These are phyloP conservation scores for Ornithorhynchus anatinus DNA, from an alignment of 2,113 vertebrate species.

Conservation along the genomic window DNA sequence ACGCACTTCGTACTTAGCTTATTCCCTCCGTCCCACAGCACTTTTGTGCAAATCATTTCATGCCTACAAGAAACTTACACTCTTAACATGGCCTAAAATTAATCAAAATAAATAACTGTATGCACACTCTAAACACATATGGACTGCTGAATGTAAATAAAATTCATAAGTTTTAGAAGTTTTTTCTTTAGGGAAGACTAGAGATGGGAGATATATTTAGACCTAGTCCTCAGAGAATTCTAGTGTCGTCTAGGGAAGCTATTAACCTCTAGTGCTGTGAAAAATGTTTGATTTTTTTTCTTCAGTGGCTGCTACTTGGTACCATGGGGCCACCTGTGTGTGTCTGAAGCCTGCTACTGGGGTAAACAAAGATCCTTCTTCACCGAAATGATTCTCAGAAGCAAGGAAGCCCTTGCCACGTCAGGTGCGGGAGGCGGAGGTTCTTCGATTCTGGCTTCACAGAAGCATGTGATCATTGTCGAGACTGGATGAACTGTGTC, in stretches of 20 bases:
- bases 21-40: too few relatives aligned
- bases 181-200: too few relatives aligned
- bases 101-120: too few relatives aligned
- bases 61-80: too few relatives aligned
- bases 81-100: too few relatives aligned
- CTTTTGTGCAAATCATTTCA: too few relatives aligned
- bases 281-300: not conserved
- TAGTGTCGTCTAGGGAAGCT: not conserved
- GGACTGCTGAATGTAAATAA: too few relatives aligned
- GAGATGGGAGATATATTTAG: too few relatives aligned
- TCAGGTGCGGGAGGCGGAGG: not conserved
- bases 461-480: not conserved
- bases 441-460: not conserved
- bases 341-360: constrained; percentile 2
- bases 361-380: not conserved
- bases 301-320: not conserved
- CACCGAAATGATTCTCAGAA: constrained; percentile 1
- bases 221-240: too few relatives aligned
- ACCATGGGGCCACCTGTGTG: not conserved
- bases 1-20: too few relatives aligned
- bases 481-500: not conserved
- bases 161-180: too few relatives aligned
- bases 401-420: not conserved
- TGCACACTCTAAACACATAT: not conserved
- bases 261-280: not conserved